Evolutionary conservation across 2,113 vertebrate genomes (phyloP).

Genomic region (Rhinoderma darwinii): DNA sequence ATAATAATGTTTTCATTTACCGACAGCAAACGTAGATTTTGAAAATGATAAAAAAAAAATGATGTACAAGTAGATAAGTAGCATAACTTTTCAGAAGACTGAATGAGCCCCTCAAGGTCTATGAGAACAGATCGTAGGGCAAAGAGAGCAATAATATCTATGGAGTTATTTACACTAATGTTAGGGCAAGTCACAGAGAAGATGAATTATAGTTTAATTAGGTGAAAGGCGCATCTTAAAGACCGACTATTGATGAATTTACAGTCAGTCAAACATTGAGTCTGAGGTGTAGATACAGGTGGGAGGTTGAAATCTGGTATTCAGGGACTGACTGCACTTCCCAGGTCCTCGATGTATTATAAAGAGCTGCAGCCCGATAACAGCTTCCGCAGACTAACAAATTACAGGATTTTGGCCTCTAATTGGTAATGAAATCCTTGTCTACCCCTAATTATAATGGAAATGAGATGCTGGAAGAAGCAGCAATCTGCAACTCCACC

Average conservation of each 20-base stretch:
- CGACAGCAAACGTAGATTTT: too few relatives aligned
- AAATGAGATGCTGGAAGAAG: conserved; percentile 45
- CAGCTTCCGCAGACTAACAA: conserved; percentile 33
- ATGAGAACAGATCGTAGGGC: too few relatives aligned
- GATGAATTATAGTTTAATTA: neutral
- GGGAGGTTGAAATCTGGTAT: conserved; percentile 14
- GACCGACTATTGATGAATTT: neutral
- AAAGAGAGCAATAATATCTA: too few relatives aligned
- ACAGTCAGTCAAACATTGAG: neutral
- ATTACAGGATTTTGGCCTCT: conserved; percentile 47
- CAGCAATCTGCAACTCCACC: conserved; percentile 18
- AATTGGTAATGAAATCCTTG: conserved; percentile 60
- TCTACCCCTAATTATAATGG: conserved; percentile 57
- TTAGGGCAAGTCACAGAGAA: neutral
- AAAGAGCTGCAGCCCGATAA: conserved; percentile 23
- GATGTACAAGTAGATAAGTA: too few relatives aligned
- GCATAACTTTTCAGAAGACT: too few relatives aligned
- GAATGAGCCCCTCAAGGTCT: too few relatives aligned
- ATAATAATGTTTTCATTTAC: too few relatives aligned
- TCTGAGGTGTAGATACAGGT: conserved; percentile 40
- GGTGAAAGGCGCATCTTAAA: neutral
- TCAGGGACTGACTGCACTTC: neutral
- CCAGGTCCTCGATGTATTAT: conserved; percentile 8
- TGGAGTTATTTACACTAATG: too few relatives aligned
- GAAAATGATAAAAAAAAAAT: too few relatives aligned